These are phyloP conservation scores for Sinodicranocentrus sp. DNA, from an alignment of 2,888 invertebrate species.

Conservation along the genomic window DNA sequence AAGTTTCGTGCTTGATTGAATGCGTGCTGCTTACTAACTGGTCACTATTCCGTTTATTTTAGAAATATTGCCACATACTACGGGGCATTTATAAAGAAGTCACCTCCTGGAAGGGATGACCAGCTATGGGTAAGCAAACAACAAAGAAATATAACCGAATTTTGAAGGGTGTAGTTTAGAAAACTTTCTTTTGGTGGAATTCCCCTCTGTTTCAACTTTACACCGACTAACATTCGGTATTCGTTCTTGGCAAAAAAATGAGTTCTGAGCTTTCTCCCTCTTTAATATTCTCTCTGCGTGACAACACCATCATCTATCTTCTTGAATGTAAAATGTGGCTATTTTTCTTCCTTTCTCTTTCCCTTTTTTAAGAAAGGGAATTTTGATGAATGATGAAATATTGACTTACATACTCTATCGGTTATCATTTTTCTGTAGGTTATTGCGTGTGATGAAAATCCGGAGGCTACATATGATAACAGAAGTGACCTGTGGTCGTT, in stretches of 20 bases:
- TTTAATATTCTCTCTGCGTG: constrained; percentile 13
- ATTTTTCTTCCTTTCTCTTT: constrained; percentile 29
- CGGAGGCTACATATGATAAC: constrained; percentile 99
- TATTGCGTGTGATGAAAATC: constrained; percentile 99
- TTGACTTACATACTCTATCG: background rate
- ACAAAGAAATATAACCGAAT: no score
- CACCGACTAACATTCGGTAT: background rate
- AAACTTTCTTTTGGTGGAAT: no score
- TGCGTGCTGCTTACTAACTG: constrained; percentile 14
- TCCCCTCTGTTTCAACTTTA: no score
- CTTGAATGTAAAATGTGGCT: constrained; percentile 21
- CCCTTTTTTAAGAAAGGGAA: constrained; percentile 24
- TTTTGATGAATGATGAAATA: background rate
- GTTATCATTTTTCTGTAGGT: constrained; percentile 80
- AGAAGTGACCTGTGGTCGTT: constrained; percentile 94
- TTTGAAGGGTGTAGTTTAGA: no score
- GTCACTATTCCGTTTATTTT: constrained; percentile 32
- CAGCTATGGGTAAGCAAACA: constrained; percentile 89
- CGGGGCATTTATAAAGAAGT: constrained; percentile 99
- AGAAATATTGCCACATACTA: constrained; percentile 99
- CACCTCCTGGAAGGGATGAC: constrained; percentile 99
- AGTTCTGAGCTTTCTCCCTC: background rate
- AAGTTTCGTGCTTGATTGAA: background rate
- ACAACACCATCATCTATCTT: constrained; percentile 29
- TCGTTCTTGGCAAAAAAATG: constrained; percentile 3